A percentile compares a stretch with the other conserved stretches of the same genome.
Conservation (phyloP, 2,113 vertebrate species). For the Sinosuthora webbiana region DNA sequence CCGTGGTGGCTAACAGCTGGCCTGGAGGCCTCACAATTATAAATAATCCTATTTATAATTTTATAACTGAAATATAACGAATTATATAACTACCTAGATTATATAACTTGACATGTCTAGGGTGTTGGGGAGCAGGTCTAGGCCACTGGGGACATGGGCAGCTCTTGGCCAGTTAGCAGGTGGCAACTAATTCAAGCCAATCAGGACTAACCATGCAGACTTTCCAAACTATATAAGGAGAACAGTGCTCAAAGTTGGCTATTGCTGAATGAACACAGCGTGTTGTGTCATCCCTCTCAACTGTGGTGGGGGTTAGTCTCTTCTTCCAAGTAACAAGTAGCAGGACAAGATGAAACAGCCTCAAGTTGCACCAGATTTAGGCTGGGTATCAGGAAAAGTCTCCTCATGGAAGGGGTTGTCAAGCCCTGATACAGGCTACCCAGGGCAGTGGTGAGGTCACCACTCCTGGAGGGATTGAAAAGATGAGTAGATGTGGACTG, state of each 20-base stretch:
- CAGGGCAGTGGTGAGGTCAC: background rate
- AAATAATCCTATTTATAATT: background rate
- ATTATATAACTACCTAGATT: background rate
- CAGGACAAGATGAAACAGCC: background rate
- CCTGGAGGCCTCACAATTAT: background rate
- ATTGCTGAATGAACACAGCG: background rate
- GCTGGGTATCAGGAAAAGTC: background rate
- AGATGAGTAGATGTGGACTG: fast-evolving
- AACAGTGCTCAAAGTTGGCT: background rate
- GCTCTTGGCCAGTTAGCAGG: background rate
- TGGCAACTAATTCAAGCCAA: background rate
- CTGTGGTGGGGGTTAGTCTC: fast-evolving
- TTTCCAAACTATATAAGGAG: background rate
- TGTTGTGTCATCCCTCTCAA: background rate
- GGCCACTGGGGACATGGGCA: background rate
- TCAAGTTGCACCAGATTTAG: background rate
- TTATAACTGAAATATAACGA: background rate
- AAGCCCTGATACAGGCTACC: background rate
- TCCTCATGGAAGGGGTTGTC: fast-evolving
- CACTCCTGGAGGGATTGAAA: background rate
- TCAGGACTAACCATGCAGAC: fast-evolving
- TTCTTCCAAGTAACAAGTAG: too few relatives aligned
- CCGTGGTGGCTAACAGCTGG: background rate
- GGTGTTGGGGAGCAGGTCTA: background rate
- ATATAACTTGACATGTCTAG: background rate